Evolutionary conservation across 2,888 invertebrate species (phyloP).

Genomic region (Catonia carolina): DNA sequence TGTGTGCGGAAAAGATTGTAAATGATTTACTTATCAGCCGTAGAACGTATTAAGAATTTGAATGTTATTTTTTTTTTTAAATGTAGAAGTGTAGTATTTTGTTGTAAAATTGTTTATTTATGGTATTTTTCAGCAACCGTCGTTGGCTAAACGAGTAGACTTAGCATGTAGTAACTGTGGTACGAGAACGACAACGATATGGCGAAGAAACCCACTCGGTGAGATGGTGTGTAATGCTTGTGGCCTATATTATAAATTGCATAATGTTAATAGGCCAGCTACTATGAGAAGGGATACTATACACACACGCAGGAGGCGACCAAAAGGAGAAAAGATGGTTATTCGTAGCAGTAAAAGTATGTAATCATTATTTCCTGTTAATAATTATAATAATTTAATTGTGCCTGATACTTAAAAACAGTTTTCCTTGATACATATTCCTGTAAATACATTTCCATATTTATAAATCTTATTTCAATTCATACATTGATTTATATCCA

Average conservation of each 20-base stretch:
- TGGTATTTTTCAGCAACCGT: constrained; percentile 27
- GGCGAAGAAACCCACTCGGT: constrained; percentile 92
- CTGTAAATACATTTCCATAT: too few relatives aligned
- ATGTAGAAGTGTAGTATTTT: too few relatives aligned
- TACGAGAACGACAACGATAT: constrained; percentile 95
- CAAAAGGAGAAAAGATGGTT: constrained; percentile 55
- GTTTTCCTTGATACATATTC: too few relatives aligned
- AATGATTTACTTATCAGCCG: too few relatives aligned
- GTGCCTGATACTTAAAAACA: too few relatives aligned
- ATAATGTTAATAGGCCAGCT: constrained; percentile 86
- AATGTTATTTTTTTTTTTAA: too few relatives aligned
- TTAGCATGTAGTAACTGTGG: constrained; percentile 93
- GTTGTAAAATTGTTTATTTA: too few relatives aligned
- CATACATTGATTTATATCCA: not conserved
- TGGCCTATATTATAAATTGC: constrained; percentile 94
- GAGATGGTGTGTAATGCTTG: constrained; percentile 99
- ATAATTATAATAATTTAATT: too few relatives aligned
- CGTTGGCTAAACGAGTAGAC: constrained; percentile 57
- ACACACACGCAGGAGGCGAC: constrained; percentile 84
- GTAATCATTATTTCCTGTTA: too few relatives aligned
- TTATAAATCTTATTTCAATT: too few relatives aligned
- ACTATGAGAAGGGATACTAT: constrained; percentile 96
- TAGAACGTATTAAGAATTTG: too few relatives aligned
- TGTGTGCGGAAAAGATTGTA: too few relatives aligned
- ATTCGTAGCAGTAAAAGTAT: not conserved